A percentile compares a stretch with the other conserved stretches of the same genome.
Conservation (phyloP, 1,140 invertebrate genomes). For the Tyrophagus putrescentiae region DNA sequence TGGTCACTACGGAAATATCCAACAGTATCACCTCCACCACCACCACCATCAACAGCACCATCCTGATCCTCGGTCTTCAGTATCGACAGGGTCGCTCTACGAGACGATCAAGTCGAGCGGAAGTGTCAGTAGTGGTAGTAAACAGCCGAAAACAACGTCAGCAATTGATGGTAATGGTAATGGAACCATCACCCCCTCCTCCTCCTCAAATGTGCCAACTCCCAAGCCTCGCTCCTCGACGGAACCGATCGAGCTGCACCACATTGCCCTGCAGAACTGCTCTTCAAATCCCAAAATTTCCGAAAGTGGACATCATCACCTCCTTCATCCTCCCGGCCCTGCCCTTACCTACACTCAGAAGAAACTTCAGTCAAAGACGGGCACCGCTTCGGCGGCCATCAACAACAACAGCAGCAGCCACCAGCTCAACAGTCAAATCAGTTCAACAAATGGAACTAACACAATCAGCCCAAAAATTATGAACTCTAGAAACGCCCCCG, state of each 20-base stretch:
- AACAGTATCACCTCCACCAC: neutral
- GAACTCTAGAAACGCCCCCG: neutral
- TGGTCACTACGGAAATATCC: neutral
- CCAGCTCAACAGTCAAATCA: neutral
- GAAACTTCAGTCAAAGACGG: neutral
- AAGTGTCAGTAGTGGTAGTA: neutral
- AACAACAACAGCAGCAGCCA: neutral
- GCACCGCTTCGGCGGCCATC: neutral
- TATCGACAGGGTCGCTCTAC: neutral
- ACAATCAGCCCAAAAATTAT: no score
- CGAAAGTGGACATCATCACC: neutral
- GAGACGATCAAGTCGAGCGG: neutral
- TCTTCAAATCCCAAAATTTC: neutral
- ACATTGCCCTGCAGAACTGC: slow-evolving; percentile 4
- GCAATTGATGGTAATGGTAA: no score
- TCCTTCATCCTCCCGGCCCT: no score
- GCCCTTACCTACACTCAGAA: no score
- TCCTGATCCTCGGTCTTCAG: neutral
- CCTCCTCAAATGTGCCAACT: no score
- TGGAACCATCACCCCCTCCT: no score
- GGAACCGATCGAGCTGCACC: slow-evolving; percentile 13
- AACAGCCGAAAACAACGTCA: neutral
- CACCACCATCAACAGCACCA: slow-evolving; percentile 1
- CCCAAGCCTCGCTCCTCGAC: neutral
- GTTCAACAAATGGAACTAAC: no score